phyloP scores from a whole-genome alignment of 2,888 invertebrate species.

The Abrostola triplasia region DNA sequence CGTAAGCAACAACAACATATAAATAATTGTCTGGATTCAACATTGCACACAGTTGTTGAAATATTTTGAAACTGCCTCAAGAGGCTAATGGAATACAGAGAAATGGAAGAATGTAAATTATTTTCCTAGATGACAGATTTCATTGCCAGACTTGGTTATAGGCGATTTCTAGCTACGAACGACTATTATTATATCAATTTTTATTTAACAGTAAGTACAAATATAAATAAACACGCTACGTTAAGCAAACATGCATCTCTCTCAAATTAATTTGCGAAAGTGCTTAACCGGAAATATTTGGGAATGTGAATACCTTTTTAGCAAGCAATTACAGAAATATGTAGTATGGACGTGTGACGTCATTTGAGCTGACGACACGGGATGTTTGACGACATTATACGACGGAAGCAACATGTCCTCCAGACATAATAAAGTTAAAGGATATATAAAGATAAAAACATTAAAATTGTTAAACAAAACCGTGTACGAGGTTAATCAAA shows the following conservation, averaged over 20 bases:
- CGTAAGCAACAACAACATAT: conserved; percentile 33
- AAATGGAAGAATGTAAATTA: no score
- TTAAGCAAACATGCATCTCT: conserved; percentile 7
- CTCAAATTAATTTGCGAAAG: conserved; percentile 10
- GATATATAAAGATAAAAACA: not conserved
- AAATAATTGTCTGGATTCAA: conserved; percentile 23
- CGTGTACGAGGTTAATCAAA: no score
- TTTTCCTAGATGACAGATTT: not conserved
- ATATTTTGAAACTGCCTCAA: not conserved
- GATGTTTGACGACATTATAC: conserved; percentile 3
- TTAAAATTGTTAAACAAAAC: not conserved
- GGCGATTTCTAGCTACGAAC: no score
- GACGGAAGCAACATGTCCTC: not conserved
- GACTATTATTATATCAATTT: no score
- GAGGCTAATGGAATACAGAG: not conserved
- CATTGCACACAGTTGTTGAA: conserved; percentile 1
- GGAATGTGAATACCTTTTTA: conserved; percentile 18
- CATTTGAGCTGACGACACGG: conserved; percentile 9
- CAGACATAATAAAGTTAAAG: not conserved
- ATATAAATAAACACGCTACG: not conserved
- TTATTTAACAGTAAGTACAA: not conserved
- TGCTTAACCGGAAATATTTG: conserved; percentile 18
- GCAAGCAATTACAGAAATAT: conserved; percentile 18
- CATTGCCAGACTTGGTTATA: not conserved
- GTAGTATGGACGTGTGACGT: not conserved